Base-by-base conservation (phyloP, 2,888 invertebrate species). In the Cryptocephalus moraei region DNA sequence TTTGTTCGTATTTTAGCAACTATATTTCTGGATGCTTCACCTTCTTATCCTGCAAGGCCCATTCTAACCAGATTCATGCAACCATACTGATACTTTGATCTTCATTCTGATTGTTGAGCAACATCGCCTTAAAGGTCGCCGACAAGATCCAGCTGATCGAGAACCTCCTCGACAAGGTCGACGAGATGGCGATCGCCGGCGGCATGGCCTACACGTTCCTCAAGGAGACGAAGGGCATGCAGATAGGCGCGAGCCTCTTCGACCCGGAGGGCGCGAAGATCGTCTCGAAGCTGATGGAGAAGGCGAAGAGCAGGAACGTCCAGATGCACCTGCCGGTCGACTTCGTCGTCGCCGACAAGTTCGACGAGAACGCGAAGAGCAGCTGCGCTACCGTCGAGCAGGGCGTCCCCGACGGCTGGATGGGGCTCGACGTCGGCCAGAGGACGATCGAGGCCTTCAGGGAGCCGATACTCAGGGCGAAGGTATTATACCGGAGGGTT, bases 121-220 rank as follows among this genome's bases (percentile, higher is more conserved):
- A n/a, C n/a, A 22, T 22, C 22, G 22, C 22, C 22, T 22, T 6
- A 6, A 22, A 22, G 22, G 97, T 99, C 1, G 93, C 95, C 10
- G 99, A 99, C 69, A 99, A 99, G 72, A 99, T 99, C 62, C 88
- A 88, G 63, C 75, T 99, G 46, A 99, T 99, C 66, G 93, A 97
- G 65, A 99, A 97, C 71, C 73, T 99, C 60, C 72, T 99, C 60
- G 95, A 96, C 68, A 95, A 96, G 75, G 97, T 99, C 0, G 85
- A 97, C 68, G 96, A 96, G 72, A 97, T 99, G 96, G 95, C 99
- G 61, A 96, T 99, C 66, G 96, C 94, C 32, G 99, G 99, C 48
- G 99, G 97, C 50, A 99, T 99, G 99, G 94, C 96, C 1, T 99
- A 91, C 69, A 99, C 99, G 45, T 99, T 99, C 75, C 78, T 97